These are phyloP conservation scores for Drosophila paranaensis DNA, from an alignment of 2,888 invertebrate species.

Conservation along the genomic window DNA sequence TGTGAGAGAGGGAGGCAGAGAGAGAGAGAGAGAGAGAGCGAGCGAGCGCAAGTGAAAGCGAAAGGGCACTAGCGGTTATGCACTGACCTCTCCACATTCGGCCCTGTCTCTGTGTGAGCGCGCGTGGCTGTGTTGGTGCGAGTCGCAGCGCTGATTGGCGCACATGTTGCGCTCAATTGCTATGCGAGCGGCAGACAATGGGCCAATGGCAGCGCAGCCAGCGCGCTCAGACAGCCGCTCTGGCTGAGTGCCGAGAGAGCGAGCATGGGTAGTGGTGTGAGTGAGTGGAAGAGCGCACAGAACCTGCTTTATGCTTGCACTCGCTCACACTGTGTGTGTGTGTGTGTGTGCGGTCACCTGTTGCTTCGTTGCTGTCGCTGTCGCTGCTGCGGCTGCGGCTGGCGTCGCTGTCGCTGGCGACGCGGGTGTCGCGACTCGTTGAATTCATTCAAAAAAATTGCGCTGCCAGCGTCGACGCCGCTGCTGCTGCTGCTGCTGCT, in stretches of 20 bases:
- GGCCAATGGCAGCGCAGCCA: conserved; percentile 39
- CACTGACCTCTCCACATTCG: not conserved
- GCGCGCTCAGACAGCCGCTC: conserved; percentile 34
- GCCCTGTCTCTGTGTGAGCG: conserved; percentile 1
- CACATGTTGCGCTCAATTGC: conserved; percentile 30
- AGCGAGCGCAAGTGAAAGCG: not conserved
- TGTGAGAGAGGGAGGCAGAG: not conserved
- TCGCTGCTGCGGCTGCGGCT: not conserved
- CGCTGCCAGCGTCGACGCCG: conserved; percentile 17
- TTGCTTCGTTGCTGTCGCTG: conserved; percentile 11
- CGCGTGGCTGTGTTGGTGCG: conserved; percentile 14
- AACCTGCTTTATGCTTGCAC: conserved; percentile 40
- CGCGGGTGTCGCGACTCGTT: conserved; percentile 13
- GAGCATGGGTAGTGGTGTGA: not conserved
- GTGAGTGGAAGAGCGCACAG: conserved; percentile 10
- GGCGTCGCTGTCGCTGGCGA: conserved; percentile 15
- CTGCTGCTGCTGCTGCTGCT: not conserved
- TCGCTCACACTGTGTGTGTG: not conserved
- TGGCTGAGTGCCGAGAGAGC: conserved; percentile 6
- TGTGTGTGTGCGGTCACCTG: conserved; percentile 35
- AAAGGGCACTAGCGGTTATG: not conserved
- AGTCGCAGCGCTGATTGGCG: conserved; percentile 36
- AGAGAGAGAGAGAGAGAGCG: not conserved
- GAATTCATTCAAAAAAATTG: conserved; percentile 42
- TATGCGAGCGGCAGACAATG: conserved; percentile 9